A percentile compares a stretch with the other conserved stretches of the same genome.
phyloP scores from a whole-genome alignment of 2,888 invertebrate species.

The Dryomyza anilis region DNA sequence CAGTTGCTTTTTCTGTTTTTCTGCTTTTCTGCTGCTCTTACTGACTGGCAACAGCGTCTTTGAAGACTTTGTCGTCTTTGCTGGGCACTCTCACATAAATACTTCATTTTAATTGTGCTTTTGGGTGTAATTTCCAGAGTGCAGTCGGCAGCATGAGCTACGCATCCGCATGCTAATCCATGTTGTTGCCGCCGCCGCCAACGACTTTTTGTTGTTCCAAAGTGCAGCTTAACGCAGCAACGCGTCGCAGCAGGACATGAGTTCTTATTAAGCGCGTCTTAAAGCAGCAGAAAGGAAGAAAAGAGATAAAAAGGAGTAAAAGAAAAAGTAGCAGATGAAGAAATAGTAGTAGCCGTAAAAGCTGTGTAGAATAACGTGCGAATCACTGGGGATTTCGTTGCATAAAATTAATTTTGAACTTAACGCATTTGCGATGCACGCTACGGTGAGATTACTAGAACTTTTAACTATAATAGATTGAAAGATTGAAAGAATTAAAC shows the following conservation, averaged over 20 bases:
- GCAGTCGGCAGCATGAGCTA: too few species aligned
- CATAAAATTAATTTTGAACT: conserved; percentile 39
- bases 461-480: too few species aligned
- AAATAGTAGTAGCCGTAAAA: not conserved
- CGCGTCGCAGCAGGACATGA: not conserved
- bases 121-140: conserved; percentile 53
- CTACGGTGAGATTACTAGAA: too few species aligned
- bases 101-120: conserved; percentile 57
- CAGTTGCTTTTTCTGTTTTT: not conserved
- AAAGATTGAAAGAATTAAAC: too few species aligned
- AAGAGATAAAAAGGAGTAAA: not conserved
- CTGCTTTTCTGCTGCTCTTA: not conserved
- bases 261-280: not conserved
- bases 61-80: conserved; percentile 9
- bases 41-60: too few species aligned
- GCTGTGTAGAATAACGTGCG: not conserved
- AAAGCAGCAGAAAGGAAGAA: not conserved
- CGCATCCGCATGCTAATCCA: too few species aligned
- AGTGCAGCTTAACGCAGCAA: not conserved
- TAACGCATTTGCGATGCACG: conserved; percentile 16
- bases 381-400: conserved; percentile 22
- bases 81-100: conserved; percentile 45
- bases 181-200: not conserved
- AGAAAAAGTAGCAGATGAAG: not conserved
- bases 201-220: not conserved